These are phyloP conservation scores for Halcyon senegalensis DNA, from an alignment of 2,113 vertebrate species.

Conservation along the genomic window DNA sequence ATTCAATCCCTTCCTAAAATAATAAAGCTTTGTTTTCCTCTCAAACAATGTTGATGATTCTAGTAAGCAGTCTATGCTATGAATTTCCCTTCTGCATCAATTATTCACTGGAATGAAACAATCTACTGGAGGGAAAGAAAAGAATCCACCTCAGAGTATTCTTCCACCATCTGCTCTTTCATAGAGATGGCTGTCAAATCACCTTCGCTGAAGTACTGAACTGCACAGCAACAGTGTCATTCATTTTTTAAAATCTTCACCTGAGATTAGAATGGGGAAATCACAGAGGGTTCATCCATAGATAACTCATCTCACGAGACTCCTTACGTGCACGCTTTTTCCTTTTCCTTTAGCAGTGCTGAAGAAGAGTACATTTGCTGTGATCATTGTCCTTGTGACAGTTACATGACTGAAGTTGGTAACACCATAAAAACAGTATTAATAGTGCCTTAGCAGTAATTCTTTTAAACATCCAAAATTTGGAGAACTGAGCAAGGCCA, in stretches of 20 bases:
- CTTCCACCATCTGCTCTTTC: conserved; percentile 41
- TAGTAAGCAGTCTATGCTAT: not conserved
- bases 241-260: not conserved
- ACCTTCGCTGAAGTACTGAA: not conserved
- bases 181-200: conserved; percentile 20
- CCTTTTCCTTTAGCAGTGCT: not conserved
- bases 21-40: not conserved
- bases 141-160: conserved; percentile 34
- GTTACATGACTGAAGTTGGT: not conserved
- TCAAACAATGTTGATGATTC: not conserved
- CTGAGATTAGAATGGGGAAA: not conserved
- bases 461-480: not conserved
- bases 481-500: not conserved
- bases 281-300: not conserved
- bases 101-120: conserved; percentile 28
- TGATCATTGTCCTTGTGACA: not conserved
- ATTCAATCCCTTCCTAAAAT: not conserved
- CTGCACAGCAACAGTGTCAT: not conserved
- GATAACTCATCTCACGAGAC: not conserved
- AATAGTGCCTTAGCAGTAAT: not conserved
- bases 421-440: not conserved
- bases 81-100: conserved; percentile 11
- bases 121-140: conserved; percentile 11
- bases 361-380: not conserved
- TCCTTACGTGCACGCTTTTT: not conserved